Percentiles rank a stretch among this genome's conserved stretches.
These are phyloP conservation scores for Astreopora myriophthalma DNA, from an alignment of 64 coral and sea anemone species.

Conservation along the genomic window DNA sequence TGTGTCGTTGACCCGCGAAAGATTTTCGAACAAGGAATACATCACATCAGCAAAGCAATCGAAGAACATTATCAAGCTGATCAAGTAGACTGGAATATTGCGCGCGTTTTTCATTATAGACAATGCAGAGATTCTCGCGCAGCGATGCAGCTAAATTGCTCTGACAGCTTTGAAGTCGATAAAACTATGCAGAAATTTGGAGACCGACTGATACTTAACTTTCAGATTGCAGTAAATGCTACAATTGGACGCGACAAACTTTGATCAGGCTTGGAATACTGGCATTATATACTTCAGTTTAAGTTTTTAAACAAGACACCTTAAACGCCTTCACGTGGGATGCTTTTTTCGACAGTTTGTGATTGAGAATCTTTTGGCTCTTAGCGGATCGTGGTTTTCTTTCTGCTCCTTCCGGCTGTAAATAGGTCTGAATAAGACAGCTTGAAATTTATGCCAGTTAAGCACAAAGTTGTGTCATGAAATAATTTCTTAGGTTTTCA, in stretches of 20 bases:
- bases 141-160: background rate
- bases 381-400: no score
- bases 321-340: no score
- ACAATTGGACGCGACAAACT: background rate
- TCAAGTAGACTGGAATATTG: background rate
- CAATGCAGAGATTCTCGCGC: background rate
- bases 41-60: constrained; percentile 26
- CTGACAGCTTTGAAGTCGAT: background rate
- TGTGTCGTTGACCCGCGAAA: background rate
- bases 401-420: no score
- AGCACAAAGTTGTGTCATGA: no score
- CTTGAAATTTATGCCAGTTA: no score
- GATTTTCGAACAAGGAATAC: constrained; percentile 19
- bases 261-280: no score
- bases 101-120: constrained; percentile 34
- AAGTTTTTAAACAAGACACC: no score
- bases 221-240: background rate
- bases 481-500: no score
- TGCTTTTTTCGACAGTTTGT: no score
- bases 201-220: background rate
- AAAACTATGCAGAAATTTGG: constrained; percentile 41
- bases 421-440: no score
- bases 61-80: background rate
- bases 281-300: no score
- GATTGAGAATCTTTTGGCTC: no score